phyloP scores from a whole-genome alignment of 2,113 vertebrate species.

The Microtus richardsoni region DNA sequence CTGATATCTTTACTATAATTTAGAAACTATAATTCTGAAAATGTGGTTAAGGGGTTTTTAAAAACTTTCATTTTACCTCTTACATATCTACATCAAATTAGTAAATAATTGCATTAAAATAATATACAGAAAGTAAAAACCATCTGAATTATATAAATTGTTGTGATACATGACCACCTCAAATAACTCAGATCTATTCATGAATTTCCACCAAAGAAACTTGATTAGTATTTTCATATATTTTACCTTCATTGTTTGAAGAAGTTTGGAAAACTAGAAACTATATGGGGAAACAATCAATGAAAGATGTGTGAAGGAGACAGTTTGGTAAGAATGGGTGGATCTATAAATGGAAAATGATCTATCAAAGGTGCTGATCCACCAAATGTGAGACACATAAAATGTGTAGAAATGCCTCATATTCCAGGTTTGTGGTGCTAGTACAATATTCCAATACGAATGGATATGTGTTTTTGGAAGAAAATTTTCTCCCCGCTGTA shows the following conservation, averaged over 20 bases:
- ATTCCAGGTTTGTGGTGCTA: not conserved
- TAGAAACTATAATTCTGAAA: constrained; percentile 53
- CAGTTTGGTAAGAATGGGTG: not conserved
- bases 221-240: not conserved
- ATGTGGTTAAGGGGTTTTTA: constrained; percentile 43
- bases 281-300: not conserved
- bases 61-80: constrained; percentile 58
- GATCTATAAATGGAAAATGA: not conserved
- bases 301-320: not conserved
- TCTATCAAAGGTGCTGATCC: not conserved
- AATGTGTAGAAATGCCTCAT: not conserved
- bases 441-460: not conserved
- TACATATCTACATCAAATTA: constrained; percentile 54
- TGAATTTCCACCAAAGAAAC: constrained; percentile 11
- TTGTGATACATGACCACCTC: not conserved
- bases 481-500: too few species aligned
- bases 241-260: constrained; percentile 32
- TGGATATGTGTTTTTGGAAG: not conserved
- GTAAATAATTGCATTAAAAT: constrained; percentile 68
- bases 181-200: not conserved
- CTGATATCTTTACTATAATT: constrained; percentile 71
- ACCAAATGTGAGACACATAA: not conserved
- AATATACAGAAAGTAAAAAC: constrained; percentile 61
- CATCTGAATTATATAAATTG: constrained; percentile 40
- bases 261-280: not conserved